Base-by-base conservation (phyloP, 2,888 invertebrate species). In the Diplolepis rosae region DNA sequence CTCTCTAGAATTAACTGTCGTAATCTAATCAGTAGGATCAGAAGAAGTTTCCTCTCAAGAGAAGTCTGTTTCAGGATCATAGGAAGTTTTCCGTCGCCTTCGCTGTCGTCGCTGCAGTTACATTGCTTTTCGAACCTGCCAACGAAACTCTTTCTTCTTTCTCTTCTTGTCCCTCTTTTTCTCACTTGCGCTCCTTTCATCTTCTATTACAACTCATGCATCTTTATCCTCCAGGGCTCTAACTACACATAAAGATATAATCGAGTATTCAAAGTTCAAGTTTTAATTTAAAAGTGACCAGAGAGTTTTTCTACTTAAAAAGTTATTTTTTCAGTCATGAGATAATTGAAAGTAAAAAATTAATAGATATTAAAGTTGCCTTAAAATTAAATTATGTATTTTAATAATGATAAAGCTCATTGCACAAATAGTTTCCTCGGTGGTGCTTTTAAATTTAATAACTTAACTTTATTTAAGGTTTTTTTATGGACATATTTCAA, bases 21-120 rank as follows among this genome's bases (percentile, higher is more conserved):
- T 77, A 82, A 82, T 80, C 82, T 81, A 81, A 82, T 82, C 80
- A 81, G 78, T 71, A 71, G 73, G 78, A 81, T 81, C 79, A 73
- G 78, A 79, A 76, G 51, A 76, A 78, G 73, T 78, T 80, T 74
- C 72, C 54, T 66, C 66, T 35, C 54, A 45, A 65, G 68, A 71
- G 42, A 22, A 65, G 52, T 66, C 66, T 66, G 48, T 66, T 27
- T 65, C 32, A 73, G 72, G 79, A 80, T 80, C 78, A 74, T 79
- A 77, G 76, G 50, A 75, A 79, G 75, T 76, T 80, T 74, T 68
- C 52, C 71, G 65, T 28, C 32, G 48, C 24, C 32, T 76, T 80
- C 73, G 67, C 52, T 70, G 65, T 28, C 32, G 48, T 32, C 32
- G 66, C 27, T 66, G 66, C 65, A 39, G 54, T 45, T 68, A n/a